Evolutionary conservation across 2,888 invertebrate genomes (phyloP), one percentile per base, ranked within the genome.

Genomic region (Ornithoptera priamus): DNA sequence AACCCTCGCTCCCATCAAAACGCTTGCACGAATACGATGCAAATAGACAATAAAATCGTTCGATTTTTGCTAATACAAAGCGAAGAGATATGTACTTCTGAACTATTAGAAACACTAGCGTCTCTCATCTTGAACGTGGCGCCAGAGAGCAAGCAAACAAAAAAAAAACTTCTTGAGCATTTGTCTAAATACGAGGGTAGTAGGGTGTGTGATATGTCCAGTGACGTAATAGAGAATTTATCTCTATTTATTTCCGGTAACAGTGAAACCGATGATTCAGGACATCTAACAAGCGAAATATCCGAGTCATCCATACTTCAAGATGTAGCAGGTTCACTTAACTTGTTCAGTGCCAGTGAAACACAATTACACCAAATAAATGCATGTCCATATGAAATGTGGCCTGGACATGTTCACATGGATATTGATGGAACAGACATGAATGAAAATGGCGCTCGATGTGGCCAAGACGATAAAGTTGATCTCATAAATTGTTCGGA

Each of bases 31-130:
- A 82, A 77, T 67, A 76, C 84, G 24, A 79, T 86, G 67, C 88
- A 87, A 71, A 84, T 93, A 46, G 89, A 94, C 75, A 91, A 91
- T 75, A 93, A 92, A 78, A 88, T 94, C 58, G 86, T 94, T 62
- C 85, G 93, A 66, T 94, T 94, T 80, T 82, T 95, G 71, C 82
- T 93, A 53, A 79, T 90, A 53, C 93, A 93, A 79, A 92, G 93
- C 71, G 93, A 93, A 62, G 94, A 94, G 76, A 83, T 90, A 61
- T 93, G 94, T 74, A 90, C 92, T 1, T 77, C 87, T 20, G 93
- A 93, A 24, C 83, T 94, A 22, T 75, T 94, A 36, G 92, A 93
- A 70, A 79, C 90, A 39, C 81, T 95, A 36, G 92, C 93, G 60
- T 84, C 92, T 50, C 86, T 93, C 46, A 90, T 94, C 61, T 76